Evolutionary conservation across 2,888 invertebrate species (phyloP), one percentile per base, ranked within the genome.

Genomic region (Mactromeris polynyma): DNA sequence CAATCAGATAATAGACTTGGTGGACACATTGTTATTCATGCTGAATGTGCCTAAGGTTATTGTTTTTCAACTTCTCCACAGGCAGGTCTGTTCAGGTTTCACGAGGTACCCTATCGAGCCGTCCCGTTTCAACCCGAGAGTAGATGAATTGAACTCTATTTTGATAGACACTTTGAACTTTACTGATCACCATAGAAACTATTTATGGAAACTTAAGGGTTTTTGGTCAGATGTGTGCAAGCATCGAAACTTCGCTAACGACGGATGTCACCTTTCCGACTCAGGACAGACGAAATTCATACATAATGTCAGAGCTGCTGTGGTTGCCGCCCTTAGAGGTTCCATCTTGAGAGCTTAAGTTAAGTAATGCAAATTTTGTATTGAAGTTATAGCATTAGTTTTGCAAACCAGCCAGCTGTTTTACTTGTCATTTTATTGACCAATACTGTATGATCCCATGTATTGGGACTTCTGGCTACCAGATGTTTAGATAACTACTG

Each of bases 201-300:
- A 83, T 33, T 26, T 87, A 6, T 87, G 83, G 82, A 42, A 42
- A 14, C n/a, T 82, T 19, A 83, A 87, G 31, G 87, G 87, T 1
- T 87, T 87, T 58, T 87, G 87, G 87, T 54, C 83, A 38, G 14
- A 19, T 21, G 85, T 69, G 6, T 58, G 38, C 26, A 85, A 79
- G 21, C 33, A 21, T 7, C 0, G 26, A 14, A 85, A 81, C 42
- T 81, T 86, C n/a, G 33, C 69, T 17, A 21, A 6, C 3, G 85
- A 86, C 26, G 85, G 85, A n/a, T 81, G 81, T 38, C 85, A 86
- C 69, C 85, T 86, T 14, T 81, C 85, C 19, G 1, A 58, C n/a
- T 64, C 31, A 19, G 85, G 85, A 2, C 85, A 80, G 85, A 33
- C 79, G 4, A 31, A 40, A 9, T 42, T 86, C 21, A 40, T 86